A percentile compares a stretch with the other conserved stretches of the same genome.
Evolutionary conservation across 2,113 vertebrate genomes (phyloP).

Genomic region (human): GRCh38 chr1:182864001-182864500

Average conservation of each 20-base stretch:
- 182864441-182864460: background rate
- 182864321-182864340: background rate
- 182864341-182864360: background rate
- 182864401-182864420: background rate
- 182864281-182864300: background rate
- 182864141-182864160: background rate
- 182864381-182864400: background rate
- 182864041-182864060: too few relatives aligned
- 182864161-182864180: background rate
- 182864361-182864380: too few relatives aligned
- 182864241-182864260: background rate
- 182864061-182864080: too few relatives aligned
- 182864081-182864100: too few relatives aligned
- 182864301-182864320: background rate
- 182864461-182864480: background rate
- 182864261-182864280: background rate
- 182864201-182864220: background rate
- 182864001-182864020: too few relatives aligned
- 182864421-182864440: background rate
- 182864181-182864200: background rate
- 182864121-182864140: background rate
- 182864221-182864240: background rate
- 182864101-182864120: too few relatives aligned
- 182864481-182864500: background rate
- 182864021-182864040: too few relatives aligned